Evolutionary conservation across 2,113 vertebrate species (phyloP).

Genomic region (Xiphophorus maculatus): DNA sequence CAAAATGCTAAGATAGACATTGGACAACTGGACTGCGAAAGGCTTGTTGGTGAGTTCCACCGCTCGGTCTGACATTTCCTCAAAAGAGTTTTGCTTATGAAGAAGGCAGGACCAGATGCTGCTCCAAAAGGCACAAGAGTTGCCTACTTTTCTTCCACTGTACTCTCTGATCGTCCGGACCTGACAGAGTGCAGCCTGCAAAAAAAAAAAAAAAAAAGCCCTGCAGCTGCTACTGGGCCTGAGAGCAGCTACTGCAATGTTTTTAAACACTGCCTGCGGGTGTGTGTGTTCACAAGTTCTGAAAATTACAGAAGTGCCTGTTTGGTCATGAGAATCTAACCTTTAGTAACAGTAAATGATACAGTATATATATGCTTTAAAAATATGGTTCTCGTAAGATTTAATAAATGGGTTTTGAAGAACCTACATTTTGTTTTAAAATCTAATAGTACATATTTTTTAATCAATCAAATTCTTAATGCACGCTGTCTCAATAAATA

Average conservation of each 20-base stretch:
- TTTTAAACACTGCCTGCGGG: constrained; percentile 29
- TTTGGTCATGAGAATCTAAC: neutral
- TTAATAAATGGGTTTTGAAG: too few relatives aligned
- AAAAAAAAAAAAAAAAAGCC: constrained; percentile 50
- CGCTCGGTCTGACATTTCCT: constrained; percentile 69
- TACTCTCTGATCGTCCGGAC: constrained; percentile 37
- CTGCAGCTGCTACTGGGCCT: constrained; percentile 71
- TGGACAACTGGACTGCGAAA: constrained; percentile 89
- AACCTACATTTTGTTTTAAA: too few relatives aligned
- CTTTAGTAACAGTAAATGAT: neutral
- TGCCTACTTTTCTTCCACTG: constrained; percentile 60
- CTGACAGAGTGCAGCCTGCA: constrained; percentile 55
- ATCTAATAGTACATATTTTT: neutral
- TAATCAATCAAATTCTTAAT: neutral
- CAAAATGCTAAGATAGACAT: constrained; percentile 96
- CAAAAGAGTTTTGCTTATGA: constrained; percentile 61
- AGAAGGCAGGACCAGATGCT: constrained; percentile 81
- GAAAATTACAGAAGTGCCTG: neutral
- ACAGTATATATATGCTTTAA: neutral
- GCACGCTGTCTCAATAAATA: neutral
- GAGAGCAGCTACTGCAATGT: constrained; percentile 43
- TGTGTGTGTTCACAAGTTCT: constrained; percentile 18
- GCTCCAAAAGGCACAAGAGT: constrained; percentile 66
- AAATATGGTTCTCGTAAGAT: too few relatives aligned
- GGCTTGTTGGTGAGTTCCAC: constrained; percentile 78